Percentiles rank a stretch among this genome's conserved stretches.
phyloP scores from a whole-genome alignment of 2,113 vertebrate species.

The Gorilla gorilla region DNA sequence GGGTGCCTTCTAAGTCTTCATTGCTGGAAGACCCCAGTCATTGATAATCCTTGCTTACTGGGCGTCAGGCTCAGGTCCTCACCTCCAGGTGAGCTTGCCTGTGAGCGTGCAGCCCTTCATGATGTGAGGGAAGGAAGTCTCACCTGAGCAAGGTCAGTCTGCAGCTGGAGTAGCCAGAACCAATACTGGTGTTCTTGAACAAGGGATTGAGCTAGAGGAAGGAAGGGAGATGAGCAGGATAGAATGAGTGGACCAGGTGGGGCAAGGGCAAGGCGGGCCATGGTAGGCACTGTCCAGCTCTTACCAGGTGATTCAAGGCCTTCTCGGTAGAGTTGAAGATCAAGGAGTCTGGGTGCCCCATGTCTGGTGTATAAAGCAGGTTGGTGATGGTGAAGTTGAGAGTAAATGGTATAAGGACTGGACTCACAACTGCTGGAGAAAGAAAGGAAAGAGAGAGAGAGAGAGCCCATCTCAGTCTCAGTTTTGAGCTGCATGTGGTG shows the following conservation, averaged over 20 bases:
- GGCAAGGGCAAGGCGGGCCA: too few species aligned
- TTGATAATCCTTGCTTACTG: background rate
- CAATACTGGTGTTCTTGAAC: conserved; percentile 75
- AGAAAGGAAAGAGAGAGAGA: background rate
- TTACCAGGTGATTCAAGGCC: conserved; percentile 75
- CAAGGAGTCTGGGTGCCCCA: conserved; percentile 58
- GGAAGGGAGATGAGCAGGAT: background rate
- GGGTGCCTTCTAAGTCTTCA: background rate
- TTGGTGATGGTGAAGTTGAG: conserved; percentile 83
- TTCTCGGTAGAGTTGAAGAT: conserved; percentile 76
- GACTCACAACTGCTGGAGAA: background rate
- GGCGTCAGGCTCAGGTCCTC: background rate
- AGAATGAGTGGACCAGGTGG: accelerated
- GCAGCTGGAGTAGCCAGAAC: conserved; percentile 73
- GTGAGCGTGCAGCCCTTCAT: background rate
- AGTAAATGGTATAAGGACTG: conserved; percentile 59
- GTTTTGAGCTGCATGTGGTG: background rate
- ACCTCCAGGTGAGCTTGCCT: background rate
- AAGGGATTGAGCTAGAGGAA: conserved; percentile 68
- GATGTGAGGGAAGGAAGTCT: background rate
- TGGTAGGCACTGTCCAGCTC: background rate
- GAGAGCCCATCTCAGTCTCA: background rate
- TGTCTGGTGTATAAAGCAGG: conserved; percentile 73
- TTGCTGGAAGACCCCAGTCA: background rate
- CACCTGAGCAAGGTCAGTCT: conserved; percentile 75